These are phyloP conservation scores for Rhagoletis zephyria DNA, from an alignment of 1,140 invertebrate genomes.

Conservation along the genomic window DNA sequence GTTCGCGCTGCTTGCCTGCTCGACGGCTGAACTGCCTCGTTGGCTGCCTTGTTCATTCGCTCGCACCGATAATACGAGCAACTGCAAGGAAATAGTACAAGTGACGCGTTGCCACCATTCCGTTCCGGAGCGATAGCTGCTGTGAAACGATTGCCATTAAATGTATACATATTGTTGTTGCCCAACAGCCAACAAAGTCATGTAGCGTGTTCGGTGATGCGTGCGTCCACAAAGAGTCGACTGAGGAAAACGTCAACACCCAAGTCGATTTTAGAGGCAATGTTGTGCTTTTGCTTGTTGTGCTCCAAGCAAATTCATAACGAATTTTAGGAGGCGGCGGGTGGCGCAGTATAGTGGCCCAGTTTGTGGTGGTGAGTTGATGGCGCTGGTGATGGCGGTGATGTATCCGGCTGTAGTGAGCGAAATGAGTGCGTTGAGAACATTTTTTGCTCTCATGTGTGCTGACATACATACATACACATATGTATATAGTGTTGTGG, in stretches of 20 bases:
- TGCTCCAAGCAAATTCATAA: conserved; percentile 2
- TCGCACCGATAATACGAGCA: not conserved
- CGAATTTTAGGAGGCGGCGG: conserved; percentile 18
- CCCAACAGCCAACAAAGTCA: not conserved
- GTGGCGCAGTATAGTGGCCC: conserved; percentile 12
- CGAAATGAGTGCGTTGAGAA: not conserved
- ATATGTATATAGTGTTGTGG: not conserved
- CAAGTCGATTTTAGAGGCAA: not conserved
- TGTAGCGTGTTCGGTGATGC: not conserved
- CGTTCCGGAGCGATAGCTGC: conserved; percentile 16
- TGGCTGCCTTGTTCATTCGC: not conserved
- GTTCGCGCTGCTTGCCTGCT: not conserved
- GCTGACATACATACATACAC: not conserved
- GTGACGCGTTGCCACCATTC: not conserved
- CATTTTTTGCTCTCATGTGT: not conserved
- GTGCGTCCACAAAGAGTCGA: not conserved
- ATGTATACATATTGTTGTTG: not conserved
- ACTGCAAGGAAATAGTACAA: conserved; percentile 6
- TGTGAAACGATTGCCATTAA: not conserved
- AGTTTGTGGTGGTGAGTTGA: not conserved
- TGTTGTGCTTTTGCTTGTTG: not conserved
- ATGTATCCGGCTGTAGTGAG: too few species aligned
- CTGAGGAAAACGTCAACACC: not conserved
- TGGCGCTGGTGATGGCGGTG: not conserved
- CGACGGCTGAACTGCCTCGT: not conserved